Conservation (phyloP, 2,113 vertebrate species). For the Lanius collurio region DNA sequence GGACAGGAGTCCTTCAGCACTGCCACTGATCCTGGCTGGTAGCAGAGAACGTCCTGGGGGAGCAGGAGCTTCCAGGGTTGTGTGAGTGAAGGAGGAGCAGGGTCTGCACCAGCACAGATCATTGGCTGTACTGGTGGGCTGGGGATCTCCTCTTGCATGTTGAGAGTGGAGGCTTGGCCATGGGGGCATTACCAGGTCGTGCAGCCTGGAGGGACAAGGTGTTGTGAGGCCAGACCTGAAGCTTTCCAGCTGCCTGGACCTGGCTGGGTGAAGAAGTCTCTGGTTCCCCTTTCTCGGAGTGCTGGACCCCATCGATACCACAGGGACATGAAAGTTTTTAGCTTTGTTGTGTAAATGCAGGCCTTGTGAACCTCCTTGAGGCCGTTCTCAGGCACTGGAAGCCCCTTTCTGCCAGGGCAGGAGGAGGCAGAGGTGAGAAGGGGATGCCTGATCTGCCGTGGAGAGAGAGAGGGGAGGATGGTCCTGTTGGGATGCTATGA, state of each 20-base stretch:
- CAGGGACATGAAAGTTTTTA: not conserved
- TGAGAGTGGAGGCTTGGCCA: not conserved
- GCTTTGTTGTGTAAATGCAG: not conserved
- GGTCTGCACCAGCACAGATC: not conserved
- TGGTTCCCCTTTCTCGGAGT: not conserved
- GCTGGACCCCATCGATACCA: not conserved
- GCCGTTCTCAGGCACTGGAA: not conserved
- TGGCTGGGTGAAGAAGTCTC: not conserved
- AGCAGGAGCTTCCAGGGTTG: not conserved
- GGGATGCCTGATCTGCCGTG: not conserved
- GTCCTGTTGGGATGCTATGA: not conserved
- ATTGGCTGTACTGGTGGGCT: not conserved
- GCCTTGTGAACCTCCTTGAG: not conserved
- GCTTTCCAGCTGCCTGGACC: not conserved
- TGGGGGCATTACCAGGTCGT: not conserved
- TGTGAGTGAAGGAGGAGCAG: not conserved
- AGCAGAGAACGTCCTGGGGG: not conserved
- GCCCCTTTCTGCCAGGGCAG: not conserved
- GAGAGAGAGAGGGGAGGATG: not conserved
- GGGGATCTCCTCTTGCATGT: not conserved
- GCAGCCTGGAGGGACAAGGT: not conserved
- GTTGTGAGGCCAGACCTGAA: not conserved
- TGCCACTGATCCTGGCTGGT: rapidly evolving
- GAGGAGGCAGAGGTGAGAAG: not conserved
- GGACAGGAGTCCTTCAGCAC: not conserved